Conservation (phyloP, 2,113 vertebrate species). For the Muntiacus reevesi region DNA sequence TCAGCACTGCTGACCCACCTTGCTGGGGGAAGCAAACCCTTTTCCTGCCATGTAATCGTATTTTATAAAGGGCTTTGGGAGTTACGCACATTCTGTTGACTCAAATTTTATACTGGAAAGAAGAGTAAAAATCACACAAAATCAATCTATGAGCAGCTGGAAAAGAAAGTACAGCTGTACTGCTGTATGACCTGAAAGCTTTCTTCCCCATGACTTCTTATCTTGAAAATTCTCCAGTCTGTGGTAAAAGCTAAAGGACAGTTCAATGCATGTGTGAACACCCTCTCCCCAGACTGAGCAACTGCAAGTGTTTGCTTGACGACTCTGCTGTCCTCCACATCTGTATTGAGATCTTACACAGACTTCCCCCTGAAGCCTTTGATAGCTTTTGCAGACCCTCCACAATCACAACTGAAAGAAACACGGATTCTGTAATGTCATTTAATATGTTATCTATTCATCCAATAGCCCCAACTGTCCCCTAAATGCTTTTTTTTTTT, state of each 20-base stretch:
- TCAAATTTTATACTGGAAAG: slow-evolving; percentile 8
- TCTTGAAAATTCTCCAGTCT: not conserved
- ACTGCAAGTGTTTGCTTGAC: not conserved
- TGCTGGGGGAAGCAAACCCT: not conserved
- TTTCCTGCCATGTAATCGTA: not conserved
- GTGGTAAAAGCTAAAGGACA: not conserved
- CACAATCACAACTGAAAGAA: not conserved
- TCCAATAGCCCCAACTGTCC: not conserved
- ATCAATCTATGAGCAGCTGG: not conserved
- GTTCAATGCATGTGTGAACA: not conserved
- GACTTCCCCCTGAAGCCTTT: not conserved
- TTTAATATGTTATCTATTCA: not conserved
- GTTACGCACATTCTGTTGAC: not conserved
- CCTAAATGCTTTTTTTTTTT: not conserved
- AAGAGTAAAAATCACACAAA: slow-evolving; percentile 2
- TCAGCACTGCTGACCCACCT: not conserved
- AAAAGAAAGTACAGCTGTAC: not conserved
- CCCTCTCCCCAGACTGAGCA: not conserved
- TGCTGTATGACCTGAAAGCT: not conserved
- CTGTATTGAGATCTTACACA: not conserved
- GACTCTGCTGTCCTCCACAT: not conserved
- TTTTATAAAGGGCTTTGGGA: not conserved
- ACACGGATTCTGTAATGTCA: not conserved
- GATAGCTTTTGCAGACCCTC: not conserved
- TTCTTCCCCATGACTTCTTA: not conserved